A percentile compares a stretch with the other conserved stretches of the same genome.
phyloP scores from a whole-genome alignment of 2,113 vertebrate species.

The Felis catus region F.catus_Fca126_mat1.0 CM031427.1:2213501-2214000 shows the following conservation, averaged over 20 bases:
- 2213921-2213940: neutral
- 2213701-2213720: neutral
- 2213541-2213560: neutral
- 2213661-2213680: neutral
- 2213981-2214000: neutral
- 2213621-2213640: accelerated
- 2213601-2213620: neutral
- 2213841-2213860: neutral
- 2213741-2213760: neutral
- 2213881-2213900: neutral
- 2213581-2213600: neutral
- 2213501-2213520: slow-evolving; percentile 11
- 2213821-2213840: neutral
- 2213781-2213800: accelerated
- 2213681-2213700: neutral
- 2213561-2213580: neutral
- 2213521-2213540: slow-evolving; percentile 77
- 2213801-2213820: neutral
- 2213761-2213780: neutral
- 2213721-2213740: neutral
- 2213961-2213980: neutral
- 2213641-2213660: neutral
- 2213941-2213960: slow-evolving; percentile 74
- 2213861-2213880: neutral
- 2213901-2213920: accelerated